A percentile compares a stretch with the other conserved stretches of the same genome.
Evolutionary conservation across 2,113 vertebrate genomes (phyloP).

Genomic region (Gnathonemus longibarbis): DNA sequence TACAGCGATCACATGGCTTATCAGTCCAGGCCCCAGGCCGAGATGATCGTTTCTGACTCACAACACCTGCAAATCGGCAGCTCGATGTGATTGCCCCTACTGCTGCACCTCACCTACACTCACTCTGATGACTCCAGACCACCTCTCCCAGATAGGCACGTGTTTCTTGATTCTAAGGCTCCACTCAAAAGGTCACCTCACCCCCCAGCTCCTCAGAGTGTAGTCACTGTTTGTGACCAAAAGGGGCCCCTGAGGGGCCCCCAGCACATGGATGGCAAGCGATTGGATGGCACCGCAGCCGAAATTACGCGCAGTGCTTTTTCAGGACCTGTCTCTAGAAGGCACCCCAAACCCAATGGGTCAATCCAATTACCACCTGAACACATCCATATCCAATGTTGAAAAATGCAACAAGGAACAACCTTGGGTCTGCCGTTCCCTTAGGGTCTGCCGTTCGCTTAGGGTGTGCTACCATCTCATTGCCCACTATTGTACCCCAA

Average conservation of each 20-base stretch:
- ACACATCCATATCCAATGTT: background rate
- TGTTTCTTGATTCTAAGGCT: background rate
- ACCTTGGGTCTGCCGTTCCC: background rate
- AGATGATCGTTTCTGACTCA: background rate
- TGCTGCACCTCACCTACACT: background rate
- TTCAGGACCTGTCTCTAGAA: background rate
- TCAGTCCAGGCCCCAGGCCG: background rate
- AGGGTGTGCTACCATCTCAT: no score
- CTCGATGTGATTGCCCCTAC: background rate
- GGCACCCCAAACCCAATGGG: background rate
- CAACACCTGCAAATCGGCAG: background rate
- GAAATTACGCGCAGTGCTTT: background rate
- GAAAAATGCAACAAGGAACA: background rate
- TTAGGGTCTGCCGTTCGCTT: background rate
- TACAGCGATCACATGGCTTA: background rate
- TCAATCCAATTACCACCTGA: background rate
- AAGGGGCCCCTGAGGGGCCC: background rate
- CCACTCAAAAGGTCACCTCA: background rate
- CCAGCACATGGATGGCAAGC: background rate
- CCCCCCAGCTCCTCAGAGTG: background rate
- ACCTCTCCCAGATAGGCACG: background rate
- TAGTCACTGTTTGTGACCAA: background rate
- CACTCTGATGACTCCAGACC: background rate
- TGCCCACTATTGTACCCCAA: no score
- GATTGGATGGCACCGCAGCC: background rate